These are phyloP conservation scores for Pelosia muscerda DNA, from an alignment of 2,888 invertebrate species.

Conservation along the genomic window DNA sequence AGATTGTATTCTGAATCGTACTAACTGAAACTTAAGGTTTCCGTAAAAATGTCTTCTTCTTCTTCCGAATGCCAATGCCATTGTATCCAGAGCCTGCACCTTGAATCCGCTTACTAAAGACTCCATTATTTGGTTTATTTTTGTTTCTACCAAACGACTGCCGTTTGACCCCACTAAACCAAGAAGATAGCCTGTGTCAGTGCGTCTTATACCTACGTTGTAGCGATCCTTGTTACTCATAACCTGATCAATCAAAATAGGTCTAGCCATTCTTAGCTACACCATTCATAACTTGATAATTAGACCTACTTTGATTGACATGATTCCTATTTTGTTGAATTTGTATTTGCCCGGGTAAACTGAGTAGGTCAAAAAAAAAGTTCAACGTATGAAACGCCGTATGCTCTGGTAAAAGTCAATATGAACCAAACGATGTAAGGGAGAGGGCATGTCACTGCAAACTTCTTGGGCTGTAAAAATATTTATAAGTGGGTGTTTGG, in stretches of 20 bases:
- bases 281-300: no score
- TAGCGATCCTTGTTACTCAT: background rate
- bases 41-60: background rate
- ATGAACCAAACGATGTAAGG: no score
- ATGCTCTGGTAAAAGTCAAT: no score
- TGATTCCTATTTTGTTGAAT: no score
- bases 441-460: no score
- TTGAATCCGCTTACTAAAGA: background rate
- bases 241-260: background rate
- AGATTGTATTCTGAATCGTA: constrained; percentile 5
- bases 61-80: background rate
- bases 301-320: no score
- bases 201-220: background rate
- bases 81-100: background rate
- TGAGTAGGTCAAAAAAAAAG: no score
- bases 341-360: no score
- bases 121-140: background rate
- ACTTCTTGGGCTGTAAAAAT: no score
- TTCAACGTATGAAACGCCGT: no score
- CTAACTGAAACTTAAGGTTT: background rate
- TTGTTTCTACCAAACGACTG: background rate
- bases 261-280: no score
- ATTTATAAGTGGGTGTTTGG: no score
- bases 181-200: background rate
- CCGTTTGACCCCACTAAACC: background rate